These are phyloP conservation scores for Pluvianellus socialis DNA, from an alignment of 2,113 vertebrate genomes.

Conservation along the genomic window DNA sequence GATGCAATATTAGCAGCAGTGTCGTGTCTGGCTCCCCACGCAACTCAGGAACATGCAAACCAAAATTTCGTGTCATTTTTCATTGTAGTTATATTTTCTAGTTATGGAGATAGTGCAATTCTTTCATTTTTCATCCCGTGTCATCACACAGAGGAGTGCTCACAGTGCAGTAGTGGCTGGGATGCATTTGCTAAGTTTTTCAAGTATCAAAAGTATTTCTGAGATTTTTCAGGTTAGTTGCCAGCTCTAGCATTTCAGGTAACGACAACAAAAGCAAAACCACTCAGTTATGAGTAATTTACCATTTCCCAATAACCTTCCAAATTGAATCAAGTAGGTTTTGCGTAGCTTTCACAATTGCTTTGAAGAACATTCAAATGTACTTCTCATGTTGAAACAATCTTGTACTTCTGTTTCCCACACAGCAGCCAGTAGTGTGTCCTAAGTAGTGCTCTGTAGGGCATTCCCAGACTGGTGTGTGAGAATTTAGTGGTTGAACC, in stretches of 20 bases:
- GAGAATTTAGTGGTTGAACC: slow-evolving; percentile 39
- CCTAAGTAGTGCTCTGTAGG: slow-evolving; percentile 43
- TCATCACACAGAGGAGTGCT: not conserved
- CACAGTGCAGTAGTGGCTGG: not conserved
- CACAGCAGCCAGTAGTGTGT: not conserved
- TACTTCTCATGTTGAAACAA: slow-evolving; percentile 22
- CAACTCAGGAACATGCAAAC: not conserved
- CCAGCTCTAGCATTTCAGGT: not conserved
- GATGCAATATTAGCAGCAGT: not conserved
- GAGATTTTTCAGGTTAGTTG: not conserved
- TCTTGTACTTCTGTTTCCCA: slow-evolving; percentile 30
- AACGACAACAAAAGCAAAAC: not conserved
- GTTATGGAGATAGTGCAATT: not conserved
- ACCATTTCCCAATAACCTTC: slow-evolving; percentile 51
- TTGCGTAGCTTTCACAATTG: slow-evolving; percentile 28
- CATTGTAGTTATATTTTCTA: not conserved
- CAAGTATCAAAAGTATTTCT: not conserved
- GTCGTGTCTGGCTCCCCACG: too few species aligned
- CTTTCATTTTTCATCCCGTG: not conserved
- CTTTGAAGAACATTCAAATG: slow-evolving; percentile 55
- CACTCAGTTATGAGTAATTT: slow-evolving; percentile 17
- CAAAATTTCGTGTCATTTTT: not conserved
- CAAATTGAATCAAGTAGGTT: not conserved
- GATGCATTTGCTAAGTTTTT: not conserved
- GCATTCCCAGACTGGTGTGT: slow-evolving; percentile 41